These are phyloP conservation scores for Chrysolina americana DNA, from an alignment of 2,888 invertebrate species.

Conservation along the genomic window DNA sequence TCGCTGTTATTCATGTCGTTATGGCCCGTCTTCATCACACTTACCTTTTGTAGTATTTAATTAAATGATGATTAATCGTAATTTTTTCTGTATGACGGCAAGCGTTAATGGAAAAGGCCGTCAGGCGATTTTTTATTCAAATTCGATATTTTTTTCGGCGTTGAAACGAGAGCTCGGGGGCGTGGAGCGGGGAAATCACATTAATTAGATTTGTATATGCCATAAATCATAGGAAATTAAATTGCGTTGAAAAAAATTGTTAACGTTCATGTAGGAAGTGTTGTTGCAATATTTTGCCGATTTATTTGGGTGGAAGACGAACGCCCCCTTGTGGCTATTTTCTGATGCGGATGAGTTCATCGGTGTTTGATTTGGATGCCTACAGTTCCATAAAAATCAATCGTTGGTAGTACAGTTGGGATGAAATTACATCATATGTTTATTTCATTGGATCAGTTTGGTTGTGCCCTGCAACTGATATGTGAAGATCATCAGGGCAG, in stretches of 20 bases:
- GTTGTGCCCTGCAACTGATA: too few species aligned
- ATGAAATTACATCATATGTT: too few species aligned
- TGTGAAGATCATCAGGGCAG: too few species aligned
- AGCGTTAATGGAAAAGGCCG: conserved; percentile 43
- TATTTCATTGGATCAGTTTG: too few species aligned
- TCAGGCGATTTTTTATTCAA: conserved; percentile 41
- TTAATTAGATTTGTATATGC: conserved; percentile 40
- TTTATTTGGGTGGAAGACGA: neutral
- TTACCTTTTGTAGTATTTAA: conserved; percentile 51
- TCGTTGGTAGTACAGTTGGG: too few species aligned
- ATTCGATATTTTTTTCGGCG: conserved; percentile 38
- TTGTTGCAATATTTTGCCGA: conserved; percentile 17
- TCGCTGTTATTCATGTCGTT: conserved; percentile 62
- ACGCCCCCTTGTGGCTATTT: neutral
- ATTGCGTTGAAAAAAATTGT: conserved; percentile 26
- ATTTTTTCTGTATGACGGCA: conserved; percentile 35
- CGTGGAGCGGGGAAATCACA: conserved; percentile 36
- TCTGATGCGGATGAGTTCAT: conserved; percentile 12
- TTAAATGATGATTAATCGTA: conserved; percentile 51
- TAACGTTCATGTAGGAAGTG: conserved; percentile 12
- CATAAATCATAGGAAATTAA: conserved; percentile 39
- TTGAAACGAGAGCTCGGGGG: conserved; percentile 37
- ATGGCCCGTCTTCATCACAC: conserved; percentile 54
- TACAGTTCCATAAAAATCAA: too few species aligned
- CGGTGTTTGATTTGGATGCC: neutral